Evolutionary conservation across 2,113 vertebrate species (phyloP).

Genomic region (Catharus minimus): DNA sequence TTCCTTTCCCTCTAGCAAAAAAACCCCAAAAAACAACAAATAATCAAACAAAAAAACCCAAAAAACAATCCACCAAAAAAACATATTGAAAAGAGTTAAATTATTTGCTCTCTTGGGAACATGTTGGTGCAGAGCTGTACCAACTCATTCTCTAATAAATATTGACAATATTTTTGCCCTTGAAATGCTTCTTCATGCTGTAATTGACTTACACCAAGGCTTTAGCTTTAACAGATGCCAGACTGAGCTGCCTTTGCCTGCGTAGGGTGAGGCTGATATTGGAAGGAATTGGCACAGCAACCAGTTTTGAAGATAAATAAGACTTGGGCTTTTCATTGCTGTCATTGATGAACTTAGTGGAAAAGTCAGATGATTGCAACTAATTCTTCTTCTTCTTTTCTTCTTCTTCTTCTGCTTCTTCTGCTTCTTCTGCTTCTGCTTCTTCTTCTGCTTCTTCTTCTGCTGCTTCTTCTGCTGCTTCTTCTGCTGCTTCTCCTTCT

Average conservation of each 20-base stretch:
- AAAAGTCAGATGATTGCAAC: not conserved
- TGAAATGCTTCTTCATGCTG: not conserved
- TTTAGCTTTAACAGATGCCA: not conserved
- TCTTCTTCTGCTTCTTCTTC: not conserved
- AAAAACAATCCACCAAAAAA: too few relatives aligned
- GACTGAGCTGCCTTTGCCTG: not conserved
- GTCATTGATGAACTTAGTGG: not conserved
- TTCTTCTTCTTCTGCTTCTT: slow-evolving; percentile 37
- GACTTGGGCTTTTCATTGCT: not conserved
- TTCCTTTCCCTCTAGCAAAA: not conserved
- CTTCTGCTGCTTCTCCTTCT: slow-evolving; percentile 29
- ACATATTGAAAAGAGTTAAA: not conserved
- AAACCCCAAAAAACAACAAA: not conserved
- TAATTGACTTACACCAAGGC: not conserved
- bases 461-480: slow-evolving; percentile 13
- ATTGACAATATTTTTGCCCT: not conserved
- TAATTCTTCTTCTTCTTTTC: slow-evolving; percentile 18
- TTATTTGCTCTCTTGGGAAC: not conserved
- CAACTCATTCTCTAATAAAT: not conserved
- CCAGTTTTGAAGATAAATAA: not conserved
- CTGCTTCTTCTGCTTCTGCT: slow-evolving; percentile 24
- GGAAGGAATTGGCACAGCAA: not conserved
- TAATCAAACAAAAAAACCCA: not conserved
- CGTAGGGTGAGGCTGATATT: not conserved
- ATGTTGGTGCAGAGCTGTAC: not conserved